Percentiles rank a stretch among this genome's conserved stretches.
These are phyloP conservation scores for Philaethria dido DNA, from an alignment of 2,888 invertebrate species.

Conservation along the genomic window DNA sequence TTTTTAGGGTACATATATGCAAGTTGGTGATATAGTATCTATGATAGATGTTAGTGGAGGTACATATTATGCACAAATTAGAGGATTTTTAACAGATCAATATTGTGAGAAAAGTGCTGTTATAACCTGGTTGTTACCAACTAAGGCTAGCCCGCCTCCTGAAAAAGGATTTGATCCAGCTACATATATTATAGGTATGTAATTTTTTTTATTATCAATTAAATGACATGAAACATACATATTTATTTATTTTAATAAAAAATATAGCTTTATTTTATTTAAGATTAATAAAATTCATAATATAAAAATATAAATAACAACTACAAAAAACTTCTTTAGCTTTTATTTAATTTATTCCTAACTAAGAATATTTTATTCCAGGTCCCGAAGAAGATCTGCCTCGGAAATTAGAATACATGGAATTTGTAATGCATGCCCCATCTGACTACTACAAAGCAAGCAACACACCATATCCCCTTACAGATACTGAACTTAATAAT, in stretches of 20 bases:
- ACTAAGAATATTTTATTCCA: conserved; percentile 53
- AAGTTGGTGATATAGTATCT: conserved; percentile 96
- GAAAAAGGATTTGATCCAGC: conserved; percentile 93
- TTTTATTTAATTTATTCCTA: not conserved
- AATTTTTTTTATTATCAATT: conserved; percentile 28
- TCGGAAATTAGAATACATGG: conserved; percentile 92
- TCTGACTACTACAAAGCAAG: conserved; percentile 93
- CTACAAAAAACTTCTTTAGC: too few relatives aligned
- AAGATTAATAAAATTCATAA: too few relatives aligned
- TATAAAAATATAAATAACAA: too few relatives aligned
- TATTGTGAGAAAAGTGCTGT: conserved; percentile 97
- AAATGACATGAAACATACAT: not conserved
- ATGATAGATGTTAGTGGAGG: conserved; percentile 90
- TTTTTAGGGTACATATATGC: conserved; percentile 89
- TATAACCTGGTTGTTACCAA: conserved; percentile 95
- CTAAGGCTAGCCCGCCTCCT: conserved; percentile 90
- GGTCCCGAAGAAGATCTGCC: conserved; percentile 96
- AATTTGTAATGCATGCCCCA: conserved; percentile 97
- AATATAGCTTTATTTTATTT: not conserved
- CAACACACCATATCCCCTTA: conserved; percentile 89
- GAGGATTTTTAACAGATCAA: conserved; percentile 95
- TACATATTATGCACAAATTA: conserved; percentile 94
- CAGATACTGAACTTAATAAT: conserved; percentile 72
- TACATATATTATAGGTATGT: conserved; percentile 92
- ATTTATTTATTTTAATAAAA: too few relatives aligned